Evolutionary conservation across 2,113 vertebrate genomes (phyloP).

Genomic region (Stegastes partitus): DNA sequence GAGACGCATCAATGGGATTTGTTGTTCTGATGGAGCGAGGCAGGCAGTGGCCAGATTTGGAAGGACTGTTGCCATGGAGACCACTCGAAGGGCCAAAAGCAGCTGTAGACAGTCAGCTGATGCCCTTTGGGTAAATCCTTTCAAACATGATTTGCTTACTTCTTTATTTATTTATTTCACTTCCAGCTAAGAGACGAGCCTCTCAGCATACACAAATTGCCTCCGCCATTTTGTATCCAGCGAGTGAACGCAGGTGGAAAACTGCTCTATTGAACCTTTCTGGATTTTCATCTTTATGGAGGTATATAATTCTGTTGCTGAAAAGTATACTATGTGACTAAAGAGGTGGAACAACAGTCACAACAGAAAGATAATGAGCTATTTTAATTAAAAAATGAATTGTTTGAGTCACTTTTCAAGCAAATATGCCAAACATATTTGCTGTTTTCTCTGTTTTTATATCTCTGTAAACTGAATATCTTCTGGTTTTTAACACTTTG

Average conservation of each 20-base stretch:
- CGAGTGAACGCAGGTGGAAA: conserved; percentile 16
- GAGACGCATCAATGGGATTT: conserved; percentile 79
- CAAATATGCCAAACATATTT: too few species aligned
- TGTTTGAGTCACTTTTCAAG: too few species aligned
- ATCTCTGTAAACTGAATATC: too few species aligned
- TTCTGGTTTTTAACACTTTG: background rate
- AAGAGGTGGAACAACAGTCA: too few species aligned
- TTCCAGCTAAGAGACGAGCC: conserved; percentile 23
- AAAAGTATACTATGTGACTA: background rate
- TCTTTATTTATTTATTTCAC: conserved; percentile 68
- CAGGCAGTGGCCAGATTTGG: conserved; percentile 74
- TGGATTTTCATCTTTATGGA: background rate
- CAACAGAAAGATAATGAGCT: too few species aligned
- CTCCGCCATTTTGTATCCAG: conserved; percentile 67
- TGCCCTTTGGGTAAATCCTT: conserved; percentile 78
- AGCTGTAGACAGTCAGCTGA: conserved; percentile 84
- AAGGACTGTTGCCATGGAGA: conserved; percentile 82
- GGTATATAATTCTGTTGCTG: background rate
- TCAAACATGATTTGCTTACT: conserved; percentile 74
- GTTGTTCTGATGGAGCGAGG: conserved; percentile 78
- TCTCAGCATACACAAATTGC: conserved; percentile 21
- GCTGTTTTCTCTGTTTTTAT: too few species aligned
- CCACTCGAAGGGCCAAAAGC: conserved; percentile 75
- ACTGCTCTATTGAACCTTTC: background rate
- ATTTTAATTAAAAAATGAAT: too few species aligned